phyloP scores from a whole-genome alignment of 2,113 vertebrate species.

The Limanda limanda region DNA sequence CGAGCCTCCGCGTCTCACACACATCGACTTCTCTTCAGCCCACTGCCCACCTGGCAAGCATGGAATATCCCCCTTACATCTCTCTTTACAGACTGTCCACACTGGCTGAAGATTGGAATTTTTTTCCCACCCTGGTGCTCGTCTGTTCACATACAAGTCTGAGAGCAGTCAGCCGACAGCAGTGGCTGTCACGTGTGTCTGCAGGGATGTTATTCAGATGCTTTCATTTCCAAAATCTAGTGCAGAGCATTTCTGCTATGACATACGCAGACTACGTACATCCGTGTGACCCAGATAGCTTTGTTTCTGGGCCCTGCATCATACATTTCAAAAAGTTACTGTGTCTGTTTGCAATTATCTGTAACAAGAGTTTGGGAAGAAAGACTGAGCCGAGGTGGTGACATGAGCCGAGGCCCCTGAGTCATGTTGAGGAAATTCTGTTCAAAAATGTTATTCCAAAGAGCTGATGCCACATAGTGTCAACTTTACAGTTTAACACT shows the following conservation, averaged over 20 bases:
- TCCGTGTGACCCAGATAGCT: constrained; percentile 64
- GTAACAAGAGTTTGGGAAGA: constrained; percentile 57
- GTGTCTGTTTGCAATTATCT: constrained; percentile 76
- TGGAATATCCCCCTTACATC: constrained; percentile 65
- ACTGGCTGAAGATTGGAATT: constrained; percentile 39
- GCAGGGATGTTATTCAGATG: constrained; percentile 55
- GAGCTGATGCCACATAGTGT: constrained; percentile 64
- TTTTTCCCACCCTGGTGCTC: not conserved
- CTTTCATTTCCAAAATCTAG: constrained; percentile 63
- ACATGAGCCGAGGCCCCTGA: constrained; percentile 55
- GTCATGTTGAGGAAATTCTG: constrained; percentile 63
- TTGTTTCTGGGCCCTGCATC: constrained; percentile 46
- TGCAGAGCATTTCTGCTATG: constrained; percentile 52
- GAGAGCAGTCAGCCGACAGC: constrained; percentile 49
- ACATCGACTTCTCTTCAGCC: constrained; percentile 54
- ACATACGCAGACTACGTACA: constrained; percentile 19
- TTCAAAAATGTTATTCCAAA: constrained; percentile 68
- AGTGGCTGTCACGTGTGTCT: constrained; percentile 54
- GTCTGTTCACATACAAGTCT: constrained; percentile 32
- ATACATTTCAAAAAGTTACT: constrained; percentile 52
- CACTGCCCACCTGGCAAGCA: constrained; percentile 70
- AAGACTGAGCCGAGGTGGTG: constrained; percentile 53
- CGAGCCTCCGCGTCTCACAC: constrained; percentile 41
- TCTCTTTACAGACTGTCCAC: constrained; percentile 62
- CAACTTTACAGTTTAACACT: constrained; percentile 41